Base-by-base conservation (phyloP, 2,797 vertebrate genomes). In the Hylomyscus alleni region DNA sequence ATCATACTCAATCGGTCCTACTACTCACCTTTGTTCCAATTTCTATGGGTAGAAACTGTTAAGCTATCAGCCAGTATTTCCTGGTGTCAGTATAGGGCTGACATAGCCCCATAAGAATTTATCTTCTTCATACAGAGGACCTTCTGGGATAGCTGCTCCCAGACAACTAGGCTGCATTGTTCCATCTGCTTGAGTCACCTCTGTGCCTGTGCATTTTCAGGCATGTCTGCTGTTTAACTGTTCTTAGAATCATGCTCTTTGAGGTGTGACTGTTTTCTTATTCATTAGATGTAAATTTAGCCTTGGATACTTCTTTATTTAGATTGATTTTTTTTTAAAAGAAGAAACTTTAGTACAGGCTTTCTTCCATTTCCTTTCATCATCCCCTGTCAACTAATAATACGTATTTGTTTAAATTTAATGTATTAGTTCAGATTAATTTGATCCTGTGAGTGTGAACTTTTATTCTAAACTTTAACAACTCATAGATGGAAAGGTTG, bases 401-500 rank as follows among this genome's bases (percentile, higher is more conserved):
- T 69, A 26, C 1, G 52, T 52, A 58, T 77, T 83, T 83, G 5
- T 82, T 93, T 76, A 60, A 52, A 0, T 86, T 86, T 87, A 85
- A 96, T 91, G 69, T 93, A 19, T 62, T 93, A 20, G 17, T 82
- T 65, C 34, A 88, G 76, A 90, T 95, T 84, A 91, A 54, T 87
- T 85, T 81, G 44, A 40, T 77, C 37, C 19, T 65, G 52, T 72
- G 17, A 93, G 17, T 90, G 72, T 95, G 47, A 94, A 80, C 17
- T 87, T 8, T 60, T 78, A 88, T 72, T 47, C 31, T 76, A n/a
- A 93, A 91, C 14, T 60, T 7, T 82, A 65, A 73, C 60, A 73
- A 94, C 47, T 94, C 90, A 34, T 54, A 34, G 73, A 54, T 96
- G 44, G 82, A 90, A 95, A 92, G 52, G 47, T 93, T 84, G 58